Evolutionary conservation across 2,797 vertebrate species (phyloP).

Genomic region (Alauda arvensis): DNA sequence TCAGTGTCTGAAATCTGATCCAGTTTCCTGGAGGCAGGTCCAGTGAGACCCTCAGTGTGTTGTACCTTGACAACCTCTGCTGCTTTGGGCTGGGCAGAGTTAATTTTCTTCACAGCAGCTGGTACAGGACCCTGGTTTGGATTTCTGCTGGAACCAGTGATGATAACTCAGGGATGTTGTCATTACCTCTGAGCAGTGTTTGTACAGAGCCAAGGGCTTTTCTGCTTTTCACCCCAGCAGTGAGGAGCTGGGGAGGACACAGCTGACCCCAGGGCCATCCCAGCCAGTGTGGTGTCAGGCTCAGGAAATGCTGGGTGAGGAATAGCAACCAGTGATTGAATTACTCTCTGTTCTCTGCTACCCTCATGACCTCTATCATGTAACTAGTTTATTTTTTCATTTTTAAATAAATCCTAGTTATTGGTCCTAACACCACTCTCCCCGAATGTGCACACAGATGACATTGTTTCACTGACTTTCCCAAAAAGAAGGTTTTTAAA

Average conservation of each 20-base stretch:
- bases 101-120: background rate
- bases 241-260: background rate
- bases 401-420: background rate
- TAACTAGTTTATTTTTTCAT: background rate
- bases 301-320: background rate
- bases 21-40: background rate
- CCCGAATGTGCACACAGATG: background rate
- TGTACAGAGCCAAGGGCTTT: background rate
- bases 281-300: background rate
- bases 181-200: background rate
- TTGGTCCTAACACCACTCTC: background rate
- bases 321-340: background rate
- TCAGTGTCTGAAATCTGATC: background rate
- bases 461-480: background rate
- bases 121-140: fast-evolving
- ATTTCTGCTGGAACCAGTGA: background rate
- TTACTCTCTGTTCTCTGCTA: background rate
- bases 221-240: background rate
- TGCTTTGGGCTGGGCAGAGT: background rate
- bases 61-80: background rate
- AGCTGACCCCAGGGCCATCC: background rate
- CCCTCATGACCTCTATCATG: background rate
- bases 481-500: background rate
- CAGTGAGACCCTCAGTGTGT: background rate
- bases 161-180: background rate